Evolutionary conservation across 23 tunicate species (phyloP), one percentile per base, ranked within the genome.

Genomic region (Styela plicata): DNA sequence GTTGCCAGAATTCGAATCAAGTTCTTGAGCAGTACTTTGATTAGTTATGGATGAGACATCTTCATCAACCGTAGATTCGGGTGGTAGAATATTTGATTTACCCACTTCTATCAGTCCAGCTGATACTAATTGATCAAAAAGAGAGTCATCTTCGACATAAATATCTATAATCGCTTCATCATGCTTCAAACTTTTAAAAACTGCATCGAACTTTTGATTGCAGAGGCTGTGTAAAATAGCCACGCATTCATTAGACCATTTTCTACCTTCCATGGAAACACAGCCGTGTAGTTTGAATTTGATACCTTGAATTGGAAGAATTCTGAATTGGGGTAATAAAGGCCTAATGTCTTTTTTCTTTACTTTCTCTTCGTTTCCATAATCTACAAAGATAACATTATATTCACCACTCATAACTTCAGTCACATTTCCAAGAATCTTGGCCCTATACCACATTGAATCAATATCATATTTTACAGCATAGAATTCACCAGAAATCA

Each of bases 221-320:
- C 30, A 25, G 7, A 66, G 30, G 31, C 31, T 25, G 7, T 66
- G 71, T 28, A 66, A 25, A 28, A 28, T 28, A 5, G 31, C 5
- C 16, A 66, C 17, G 16, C 71, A 66, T 17, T 66, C 71, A 28
- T 26, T 7, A 28, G 31, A 5, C 7, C 10, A 25, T 26, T 7
- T 3, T 26, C 71, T 66, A 17, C 16, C 71, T 25, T 7, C 31
- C 10, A 5, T 26, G 16, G 71, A 66, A 66, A 25, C 30, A n/a
- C n/a, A n/a, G 31, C 71, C 31, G 16, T 5, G 71, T 3, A 66
- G 71, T 28, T 28, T 66, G 71, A 26, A 26, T 17, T 66, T 28
- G 31, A 66, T 66, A 17, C 71, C 71, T 66, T 66, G 71, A 66
- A 66, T 66, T 3, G 71, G 71, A 3, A 66, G 7, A 7, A 25